Base-by-base conservation (phyloP, 1,140 invertebrate genomes). In the Atopsyche davidsoni region DNA sequence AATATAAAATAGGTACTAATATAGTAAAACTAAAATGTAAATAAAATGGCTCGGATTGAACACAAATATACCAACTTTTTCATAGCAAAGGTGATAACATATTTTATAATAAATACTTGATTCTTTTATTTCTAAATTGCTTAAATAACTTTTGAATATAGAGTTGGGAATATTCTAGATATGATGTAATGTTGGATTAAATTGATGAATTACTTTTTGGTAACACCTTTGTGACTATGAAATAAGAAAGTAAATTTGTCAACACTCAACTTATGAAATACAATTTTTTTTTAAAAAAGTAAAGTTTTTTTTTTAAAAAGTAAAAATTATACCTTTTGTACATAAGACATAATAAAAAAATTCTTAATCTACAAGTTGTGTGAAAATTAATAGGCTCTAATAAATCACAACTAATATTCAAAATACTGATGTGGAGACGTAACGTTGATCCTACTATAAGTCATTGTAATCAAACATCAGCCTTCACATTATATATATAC, bases 41-140 rank as follows among this genome's bases (percentile, higher is more conserved):
- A 56, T 49, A 50, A 57, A 53, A 57, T 58, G 55, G 55, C 55
- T 58, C 55, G 55, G 55, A 58, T 58, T 58, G 31, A 46, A 44
- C n/a, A 53, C 28, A 32, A 54, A 42, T 43, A 32, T 35, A 47
- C 43, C 47, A 47, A 46, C 38, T 32, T 31, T 13, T 24, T 35
- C 49, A 51, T 44, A 51, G 43, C 19, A 10, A 28, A 7, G 38
- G 17, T 39, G 36, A 39, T 39, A 28, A 2, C n/a, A 7, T 40
- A 19, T 16, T 2, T 16, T 17, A 40, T 40, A 21, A 18, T 6
- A 10, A 16, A 38, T 7, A 38, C 10, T 10, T 38, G 14, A 40
- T 40, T 14, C 4, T 40, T 11, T 4, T 40, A 40, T n/a, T n/a
- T n/a, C n/a, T n/a, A n/a, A n/a, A n/a, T n/a, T n/a, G n/a, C n/a